These are phyloP conservation scores for Hydra vulgaris DNA, from an alignment of 30 jellyfish, hydroid and myxozoan species.

Conservation along the genomic window DNA sequence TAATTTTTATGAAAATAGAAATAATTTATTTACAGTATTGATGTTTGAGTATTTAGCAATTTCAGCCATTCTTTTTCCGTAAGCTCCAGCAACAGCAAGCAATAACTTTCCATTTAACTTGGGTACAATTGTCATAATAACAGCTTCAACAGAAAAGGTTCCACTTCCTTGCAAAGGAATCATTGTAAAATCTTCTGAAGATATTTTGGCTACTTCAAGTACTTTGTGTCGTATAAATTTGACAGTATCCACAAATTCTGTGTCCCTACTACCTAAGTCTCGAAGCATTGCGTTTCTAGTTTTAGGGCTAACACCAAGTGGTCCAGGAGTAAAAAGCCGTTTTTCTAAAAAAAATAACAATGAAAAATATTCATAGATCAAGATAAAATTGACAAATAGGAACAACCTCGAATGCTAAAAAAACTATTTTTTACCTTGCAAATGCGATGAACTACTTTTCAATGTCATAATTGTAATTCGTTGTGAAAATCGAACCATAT, in stretches of 20 bases:
- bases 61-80: conserved; percentile 63
- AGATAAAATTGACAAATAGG: background rate
- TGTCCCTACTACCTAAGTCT: conserved; percentile 78
- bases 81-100: conserved; percentile 62
- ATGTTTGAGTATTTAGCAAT: conserved; percentile 55
- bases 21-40: conserved; percentile 49
- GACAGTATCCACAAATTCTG: conserved; percentile 53
- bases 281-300: conserved; percentile 76
- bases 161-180: conserved; percentile 97
- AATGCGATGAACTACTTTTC: background rate
- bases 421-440: background rate
- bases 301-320: conserved; percentile 81
- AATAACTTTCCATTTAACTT: conserved; percentile 48
- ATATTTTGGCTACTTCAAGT: conserved; percentile 50
- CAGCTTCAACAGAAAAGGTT: conserved; percentile 81
- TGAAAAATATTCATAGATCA: background rate
- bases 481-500: background rate
- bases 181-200: conserved; percentile 36
- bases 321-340: conserved; percentile 87
- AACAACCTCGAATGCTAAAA: background rate
- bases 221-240: conserved; percentile 44
- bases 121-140: conserved; percentile 62
- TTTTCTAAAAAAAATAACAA: conserved; percentile 26
- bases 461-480: background rate
- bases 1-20: background rate